These are phyloP conservation scores for Phainopepla nitens DNA, from an alignment of 2,113 vertebrate species.

Conservation along the genomic window DNA sequence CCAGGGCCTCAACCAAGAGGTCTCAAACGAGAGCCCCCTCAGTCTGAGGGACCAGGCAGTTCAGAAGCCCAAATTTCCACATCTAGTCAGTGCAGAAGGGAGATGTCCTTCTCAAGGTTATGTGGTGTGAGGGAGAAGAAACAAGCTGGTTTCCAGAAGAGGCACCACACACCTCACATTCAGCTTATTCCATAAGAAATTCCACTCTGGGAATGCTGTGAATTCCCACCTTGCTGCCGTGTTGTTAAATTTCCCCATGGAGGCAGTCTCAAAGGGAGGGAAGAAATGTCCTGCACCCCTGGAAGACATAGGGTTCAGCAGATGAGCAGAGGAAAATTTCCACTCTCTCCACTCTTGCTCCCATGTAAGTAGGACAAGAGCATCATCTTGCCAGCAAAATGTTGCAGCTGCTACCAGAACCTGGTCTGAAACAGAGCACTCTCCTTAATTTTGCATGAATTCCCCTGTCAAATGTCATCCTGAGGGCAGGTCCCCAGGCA, in stretches of 20 bases:
- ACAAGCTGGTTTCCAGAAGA: background rate
- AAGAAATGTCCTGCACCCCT: background rate
- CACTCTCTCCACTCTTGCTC: background rate
- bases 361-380: background rate
- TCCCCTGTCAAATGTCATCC: background rate
- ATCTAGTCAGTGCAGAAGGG: background rate
- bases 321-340: background rate
- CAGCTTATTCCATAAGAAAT: background rate
- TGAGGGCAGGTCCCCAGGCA: background rate
- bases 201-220: background rate
- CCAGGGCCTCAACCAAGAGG: background rate
- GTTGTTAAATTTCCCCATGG: background rate
- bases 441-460: background rate
- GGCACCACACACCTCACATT: background rate
- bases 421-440: background rate
- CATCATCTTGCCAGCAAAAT: background rate
- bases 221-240: background rate
- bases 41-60: background rate
- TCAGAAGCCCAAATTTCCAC: background rate
- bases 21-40: fast-evolving
- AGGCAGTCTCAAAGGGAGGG: background rate
- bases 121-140: background rate
- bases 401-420: background rate
- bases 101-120: background rate
- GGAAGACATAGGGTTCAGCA: background rate